Conservation (phyloP, 1,140 invertebrate species). For the Lordiphosa clarofinis region DNA sequence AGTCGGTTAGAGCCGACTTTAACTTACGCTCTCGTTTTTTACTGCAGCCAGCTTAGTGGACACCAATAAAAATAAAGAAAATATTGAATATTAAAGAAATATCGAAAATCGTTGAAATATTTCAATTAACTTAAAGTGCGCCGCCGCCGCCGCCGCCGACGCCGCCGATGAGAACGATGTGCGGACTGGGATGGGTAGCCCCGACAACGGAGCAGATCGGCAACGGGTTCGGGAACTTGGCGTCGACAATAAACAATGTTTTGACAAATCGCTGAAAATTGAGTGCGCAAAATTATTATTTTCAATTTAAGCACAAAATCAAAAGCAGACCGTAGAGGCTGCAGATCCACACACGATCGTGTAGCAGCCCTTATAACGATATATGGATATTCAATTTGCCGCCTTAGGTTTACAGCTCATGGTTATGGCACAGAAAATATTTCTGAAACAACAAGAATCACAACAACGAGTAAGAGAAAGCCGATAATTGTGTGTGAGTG, state of each 20-base stretch:
- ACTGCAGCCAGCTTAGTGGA: no score
- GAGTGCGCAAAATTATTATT: constrained; percentile 80
- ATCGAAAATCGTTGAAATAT: constrained; percentile 79
- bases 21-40: no score
- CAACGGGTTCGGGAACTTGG: constrained; percentile 27
- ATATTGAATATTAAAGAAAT: no score
- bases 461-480: no score
- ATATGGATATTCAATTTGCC: constrained; percentile 76
- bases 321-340: constrained; percentile 37
- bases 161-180: constrained; percentile 13
- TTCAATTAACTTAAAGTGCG: constrained; percentile 79
- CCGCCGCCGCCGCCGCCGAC: constrained; percentile 33
- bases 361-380: constrained; percentile 39
- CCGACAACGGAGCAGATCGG: constrained; percentile 18
- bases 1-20: no score
- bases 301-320: constrained; percentile 74
- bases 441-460: no score
- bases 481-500: no score
- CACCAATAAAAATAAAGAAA: no score
- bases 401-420: constrained; percentile 33
- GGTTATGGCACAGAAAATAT: constrained; percentile 16
- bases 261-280: constrained; percentile 80
- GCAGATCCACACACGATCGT: background rate
- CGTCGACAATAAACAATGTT: constrained; percentile 79
- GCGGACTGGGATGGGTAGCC: constrained; percentile 11